Conservation (phyloP, 2,888 invertebrate species). For the Lampropteryx suffumata region DNA sequence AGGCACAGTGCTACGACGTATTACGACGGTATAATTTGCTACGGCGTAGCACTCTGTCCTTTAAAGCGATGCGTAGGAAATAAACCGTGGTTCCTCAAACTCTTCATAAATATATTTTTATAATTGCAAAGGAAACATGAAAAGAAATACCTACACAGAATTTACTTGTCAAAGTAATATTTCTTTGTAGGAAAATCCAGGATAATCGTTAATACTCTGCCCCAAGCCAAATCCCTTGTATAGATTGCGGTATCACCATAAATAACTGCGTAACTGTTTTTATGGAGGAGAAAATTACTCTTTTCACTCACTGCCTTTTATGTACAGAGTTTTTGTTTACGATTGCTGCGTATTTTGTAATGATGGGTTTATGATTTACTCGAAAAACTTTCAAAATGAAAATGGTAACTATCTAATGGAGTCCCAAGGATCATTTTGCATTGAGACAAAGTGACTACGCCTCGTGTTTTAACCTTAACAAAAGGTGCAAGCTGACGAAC, state of each 20-base stretch:
- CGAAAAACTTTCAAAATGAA: background rate
- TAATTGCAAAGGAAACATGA: slow-evolving; percentile 52
- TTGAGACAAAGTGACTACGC: too few species aligned
- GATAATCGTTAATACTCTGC: slow-evolving; percentile 78
- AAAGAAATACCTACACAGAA: slow-evolving; percentile 61
- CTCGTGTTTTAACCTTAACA: too few species aligned
- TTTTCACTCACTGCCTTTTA: slow-evolving; percentile 74
- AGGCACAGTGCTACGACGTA: too few species aligned
- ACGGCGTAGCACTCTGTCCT: background rate
- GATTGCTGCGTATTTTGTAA: slow-evolving; percentile 36
- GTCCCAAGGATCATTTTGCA: too few species aligned
- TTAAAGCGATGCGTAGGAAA: background rate
- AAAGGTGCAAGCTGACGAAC: too few species aligned
- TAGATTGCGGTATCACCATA: slow-evolving; percentile 80
- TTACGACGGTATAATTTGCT: background rate
- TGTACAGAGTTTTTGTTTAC: slow-evolving; percentile 67
- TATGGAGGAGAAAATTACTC: slow-evolving; percentile 76
- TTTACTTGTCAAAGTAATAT: slow-evolving; percentile 78
- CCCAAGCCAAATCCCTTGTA: slow-evolving; percentile 74
- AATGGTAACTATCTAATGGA: slow-evolving; percentile 1
- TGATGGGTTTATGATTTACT: slow-evolving; percentile 14
- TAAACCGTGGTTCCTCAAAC: background rate
- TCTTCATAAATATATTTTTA: slow-evolving; percentile 24
- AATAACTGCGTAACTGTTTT: slow-evolving; percentile 80
- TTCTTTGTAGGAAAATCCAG: slow-evolving; percentile 68